Base-by-base conservation (phyloP, 2,888 invertebrate genomes). In the Bellardia pandia region DNA sequence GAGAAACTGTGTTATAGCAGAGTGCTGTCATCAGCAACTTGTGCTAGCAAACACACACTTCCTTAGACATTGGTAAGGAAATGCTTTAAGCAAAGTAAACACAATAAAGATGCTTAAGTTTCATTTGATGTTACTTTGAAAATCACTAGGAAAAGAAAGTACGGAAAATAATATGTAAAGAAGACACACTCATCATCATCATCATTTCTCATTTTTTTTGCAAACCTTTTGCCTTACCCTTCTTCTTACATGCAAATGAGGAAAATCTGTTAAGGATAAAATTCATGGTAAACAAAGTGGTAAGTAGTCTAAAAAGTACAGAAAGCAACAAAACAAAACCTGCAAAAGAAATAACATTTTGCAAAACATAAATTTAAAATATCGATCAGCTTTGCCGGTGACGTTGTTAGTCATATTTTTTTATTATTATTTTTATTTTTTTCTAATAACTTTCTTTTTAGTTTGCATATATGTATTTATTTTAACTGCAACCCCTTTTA, bases 41-140 rank as follows among this genome's bases (percentile, higher is more conserved):
- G 23, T 51, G 3, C 4, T 30, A 30, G 13, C 23, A 58, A 30
- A 58, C 3, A 48, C 58, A 56, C 9, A 16, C 66, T 13, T 51
- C 14, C 51, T 8, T 56, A 14, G 72, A 71, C 74, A 72, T 62
- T 77, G 85, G 58, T 68, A 80, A 88, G 88, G 88, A 88, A 86
- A 84, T 88, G 88, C 88, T 86, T 81, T 68, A 77, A 84, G 88
- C 86, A 88, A 88, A 88, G 84, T 88, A 88, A 88, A 88, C 88
- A 86, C 80, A 88, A 88, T 88, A 88, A 88, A 84, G 74, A 86
- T 83, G 83, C 88, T 85, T 78, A 85, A 85, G 87, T 85, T 87
- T 87, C 85, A 87, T 87, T 87, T 85, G 87, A 85, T 87, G 87
- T 85, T 85, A 82, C 81, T 85, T 81, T 84, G 71, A 72, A 80